Percentiles rank a stretch among this genome's conserved stretches.
Conservation (phyloP, 2,797 vertebrate species). For the Buphagus erythrorhynchus region DNA sequence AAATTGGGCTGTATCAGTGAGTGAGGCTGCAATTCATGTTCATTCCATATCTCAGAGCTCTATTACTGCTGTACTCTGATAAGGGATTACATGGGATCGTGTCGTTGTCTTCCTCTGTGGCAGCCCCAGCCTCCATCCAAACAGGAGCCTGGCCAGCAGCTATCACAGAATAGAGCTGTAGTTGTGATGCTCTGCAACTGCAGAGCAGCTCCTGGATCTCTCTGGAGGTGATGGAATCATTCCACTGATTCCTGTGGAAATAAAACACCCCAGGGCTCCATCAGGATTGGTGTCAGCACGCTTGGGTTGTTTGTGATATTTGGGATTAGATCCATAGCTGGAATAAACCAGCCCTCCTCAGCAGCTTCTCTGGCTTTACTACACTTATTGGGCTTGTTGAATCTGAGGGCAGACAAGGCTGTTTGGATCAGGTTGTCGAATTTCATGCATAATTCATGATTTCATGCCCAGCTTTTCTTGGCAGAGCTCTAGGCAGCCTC, state of each 20-base stretch:
- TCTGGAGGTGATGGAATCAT: background rate
- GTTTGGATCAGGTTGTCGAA: background rate
- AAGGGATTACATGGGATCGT: background rate
- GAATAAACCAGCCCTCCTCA: background rate
- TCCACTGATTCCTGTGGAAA: background rate
- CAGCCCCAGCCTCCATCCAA: background rate
- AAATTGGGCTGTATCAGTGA: constrained; percentile 22
- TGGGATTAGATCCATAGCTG: background rate
- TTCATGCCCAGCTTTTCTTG: constrained; percentile 19
- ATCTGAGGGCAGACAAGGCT: background rate
- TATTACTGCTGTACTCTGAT: background rate
- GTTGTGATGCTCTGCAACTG: background rate
- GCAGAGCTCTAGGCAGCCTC: background rate
- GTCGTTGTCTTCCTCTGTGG: background rate
- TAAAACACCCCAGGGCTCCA: background rate
- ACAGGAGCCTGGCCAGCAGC: background rate
- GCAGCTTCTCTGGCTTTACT: background rate
- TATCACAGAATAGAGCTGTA: background rate
- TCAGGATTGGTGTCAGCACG: background rate
- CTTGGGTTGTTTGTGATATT: background rate
- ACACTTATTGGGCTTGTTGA: background rate
- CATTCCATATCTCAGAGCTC: background rate
- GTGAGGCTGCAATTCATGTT: background rate
- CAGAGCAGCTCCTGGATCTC: background rate
- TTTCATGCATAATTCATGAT: constrained; percentile 9